These are phyloP conservation scores for Macrobrachium rosenbergii DNA, from an alignment of 1,140 invertebrate species.

Conservation along the genomic window DNA sequence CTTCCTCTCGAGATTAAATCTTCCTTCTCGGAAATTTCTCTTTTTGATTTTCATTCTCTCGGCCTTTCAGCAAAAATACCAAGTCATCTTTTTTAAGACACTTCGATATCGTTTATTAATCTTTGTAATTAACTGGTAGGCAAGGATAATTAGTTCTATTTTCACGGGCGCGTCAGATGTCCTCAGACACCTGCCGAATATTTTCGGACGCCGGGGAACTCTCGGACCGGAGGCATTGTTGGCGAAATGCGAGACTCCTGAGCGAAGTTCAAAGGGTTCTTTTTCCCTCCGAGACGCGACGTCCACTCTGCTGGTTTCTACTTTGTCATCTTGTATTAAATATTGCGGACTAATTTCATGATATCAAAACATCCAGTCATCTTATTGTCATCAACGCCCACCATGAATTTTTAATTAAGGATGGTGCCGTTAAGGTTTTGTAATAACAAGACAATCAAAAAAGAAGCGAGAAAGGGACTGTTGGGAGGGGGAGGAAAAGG, in stretches of 20 bases:
- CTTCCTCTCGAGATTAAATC: not conserved
- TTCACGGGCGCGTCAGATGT: not conserved
- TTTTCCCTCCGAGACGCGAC: not conserved
- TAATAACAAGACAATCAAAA: constrained; percentile 29
- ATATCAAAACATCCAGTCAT: constrained; percentile 45
- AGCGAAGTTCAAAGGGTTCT: not conserved
- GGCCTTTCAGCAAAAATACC: not conserved
- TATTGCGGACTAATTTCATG: constrained; percentile 52
- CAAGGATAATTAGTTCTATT: constrained; percentile 52
- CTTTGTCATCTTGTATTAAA: constrained; percentile 59
- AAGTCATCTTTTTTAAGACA: constrained; percentile 23
- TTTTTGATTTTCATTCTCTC: constrained; percentile 4
- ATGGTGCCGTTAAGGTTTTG: constrained; percentile 12
- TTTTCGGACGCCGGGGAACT: not conserved
- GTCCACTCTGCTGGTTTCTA: not conserved
- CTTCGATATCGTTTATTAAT: constrained; percentile 53
- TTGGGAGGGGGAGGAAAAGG: no score
- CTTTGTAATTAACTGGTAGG: constrained; percentile 56
- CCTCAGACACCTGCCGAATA: not conserved
- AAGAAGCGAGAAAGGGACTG: no score
- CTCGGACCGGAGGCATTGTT: not conserved
- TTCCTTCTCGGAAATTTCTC: not conserved
- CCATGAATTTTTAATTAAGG: constrained; percentile 53
- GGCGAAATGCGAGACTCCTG: not conserved
- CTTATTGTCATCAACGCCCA: constrained; percentile 48